A percentile compares a stretch with the other conserved stretches of the same genome.
phyloP scores from a whole-genome alignment of 35 echinoderm and acorn worm genomes.

The Heliocidaris tuberculata region DNA sequence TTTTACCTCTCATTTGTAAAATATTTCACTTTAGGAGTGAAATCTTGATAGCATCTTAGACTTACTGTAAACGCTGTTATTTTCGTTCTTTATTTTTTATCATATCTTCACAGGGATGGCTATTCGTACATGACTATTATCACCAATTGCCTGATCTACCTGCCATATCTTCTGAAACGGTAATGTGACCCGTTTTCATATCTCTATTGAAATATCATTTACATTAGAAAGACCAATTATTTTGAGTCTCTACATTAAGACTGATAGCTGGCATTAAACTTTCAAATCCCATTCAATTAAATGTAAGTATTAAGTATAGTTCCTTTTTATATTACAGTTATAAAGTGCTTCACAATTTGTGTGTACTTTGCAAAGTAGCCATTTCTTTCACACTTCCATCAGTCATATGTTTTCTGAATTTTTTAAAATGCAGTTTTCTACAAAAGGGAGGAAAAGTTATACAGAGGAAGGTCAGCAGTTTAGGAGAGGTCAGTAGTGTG shows the following conservation, averaged over 20 bases:
- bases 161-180: conserved; percentile 27
- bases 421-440: conserved; percentile 30
- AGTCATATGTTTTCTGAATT: not conserved
- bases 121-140: conserved; percentile 21
- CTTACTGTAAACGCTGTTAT: too few relatives aligned
- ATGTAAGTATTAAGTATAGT: not conserved
- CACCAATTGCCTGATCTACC: not conserved
- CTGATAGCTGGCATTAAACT: not conserved
- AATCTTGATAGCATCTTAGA: too few relatives aligned
- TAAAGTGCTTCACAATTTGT: too few relatives aligned
- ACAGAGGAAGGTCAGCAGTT: not conserved
- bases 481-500: conserved; percentile 36
- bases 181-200: not conserved
- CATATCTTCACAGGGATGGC: not conserved
- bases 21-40: too few relatives aligned
- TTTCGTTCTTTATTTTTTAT: too few relatives aligned
- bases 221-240: not conserved
- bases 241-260: not conserved
- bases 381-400: not conserved
- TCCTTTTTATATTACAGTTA: too few relatives aligned
- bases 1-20: too few relatives aligned
- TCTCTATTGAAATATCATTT: not conserved
- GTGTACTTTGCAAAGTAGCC: not conserved
- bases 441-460: conserved; percentile 25
- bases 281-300: not conserved